Conservation (phyloP, 2,113 vertebrate genomes). For the Lagopus muta region DNA sequence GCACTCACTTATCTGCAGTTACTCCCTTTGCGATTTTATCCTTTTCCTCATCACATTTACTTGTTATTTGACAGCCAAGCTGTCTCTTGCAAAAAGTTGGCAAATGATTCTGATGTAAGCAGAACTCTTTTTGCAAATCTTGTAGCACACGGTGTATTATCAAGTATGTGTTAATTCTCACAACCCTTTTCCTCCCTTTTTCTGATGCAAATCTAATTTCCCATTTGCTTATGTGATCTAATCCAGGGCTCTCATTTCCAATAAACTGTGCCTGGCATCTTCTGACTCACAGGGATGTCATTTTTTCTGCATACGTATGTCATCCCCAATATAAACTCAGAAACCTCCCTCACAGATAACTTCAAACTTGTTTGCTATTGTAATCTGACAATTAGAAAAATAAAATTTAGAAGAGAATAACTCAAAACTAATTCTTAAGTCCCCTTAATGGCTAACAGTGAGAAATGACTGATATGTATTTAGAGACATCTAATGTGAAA, state of each 20-base stretch:
- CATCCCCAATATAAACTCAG: background rate
- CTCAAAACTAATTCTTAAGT: conserved; percentile 17
- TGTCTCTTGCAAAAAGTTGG: background rate
- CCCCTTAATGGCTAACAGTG: background rate
- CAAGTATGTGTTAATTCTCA: background rate
- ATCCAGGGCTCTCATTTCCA: background rate
- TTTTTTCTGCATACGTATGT: background rate
- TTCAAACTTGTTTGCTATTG: background rate
- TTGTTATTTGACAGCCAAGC: background rate
- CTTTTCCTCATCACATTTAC: background rate
- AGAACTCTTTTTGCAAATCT: background rate
- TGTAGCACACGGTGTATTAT: background rate
- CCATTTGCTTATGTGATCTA: background rate
- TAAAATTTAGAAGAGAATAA: background rate
- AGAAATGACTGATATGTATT: background rate
- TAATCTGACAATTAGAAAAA: conserved; percentile 6
- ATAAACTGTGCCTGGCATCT: background rate
- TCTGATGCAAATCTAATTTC: background rate
- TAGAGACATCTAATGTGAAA: background rate
- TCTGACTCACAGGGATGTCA: background rate
- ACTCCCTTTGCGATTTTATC: background rate
- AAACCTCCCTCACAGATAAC: background rate
- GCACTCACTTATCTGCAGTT: background rate
- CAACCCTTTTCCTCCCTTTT: background rate
- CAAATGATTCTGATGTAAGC: background rate